These are phyloP conservation scores for Smithornis capensis DNA, from an alignment of 2,113 vertebrate genomes.

Conservation along the genomic window DNA sequence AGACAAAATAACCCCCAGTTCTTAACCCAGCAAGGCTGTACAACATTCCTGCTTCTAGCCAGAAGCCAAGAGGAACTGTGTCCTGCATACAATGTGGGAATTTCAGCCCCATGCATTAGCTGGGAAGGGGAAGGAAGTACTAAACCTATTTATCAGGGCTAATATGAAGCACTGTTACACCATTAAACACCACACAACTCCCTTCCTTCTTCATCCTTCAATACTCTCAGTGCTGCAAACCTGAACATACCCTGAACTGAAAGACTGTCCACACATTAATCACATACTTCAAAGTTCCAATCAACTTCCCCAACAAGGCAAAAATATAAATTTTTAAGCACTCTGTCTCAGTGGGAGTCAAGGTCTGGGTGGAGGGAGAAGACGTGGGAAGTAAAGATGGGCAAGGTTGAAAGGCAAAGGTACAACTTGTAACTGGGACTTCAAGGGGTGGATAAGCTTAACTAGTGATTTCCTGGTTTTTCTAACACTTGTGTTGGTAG, in stretches of 20 bases:
- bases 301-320: constrained; percentile 12
- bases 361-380: not conserved
- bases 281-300: constrained; percentile 18
- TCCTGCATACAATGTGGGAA: not conserved
- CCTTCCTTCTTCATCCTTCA: not conserved
- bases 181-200: not conserved
- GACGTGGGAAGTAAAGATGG: not conserved
- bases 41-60: not conserved
- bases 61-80: not conserved
- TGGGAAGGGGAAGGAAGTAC: not conserved
- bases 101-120: not conserved
- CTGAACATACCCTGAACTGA: not conserved
- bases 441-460: constrained; percentile 51
- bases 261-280: not conserved
- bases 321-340: not conserved
- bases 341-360: not conserved
- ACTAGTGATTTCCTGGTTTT: constrained; percentile 48
- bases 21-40: not conserved
- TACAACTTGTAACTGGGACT: constrained; percentile 25
- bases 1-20: not conserved
- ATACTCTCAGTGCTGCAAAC: not conserved
- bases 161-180: not conserved
- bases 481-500: constrained; percentile 34
- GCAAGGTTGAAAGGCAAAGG: constrained; percentile 32
- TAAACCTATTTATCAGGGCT: not conserved